Conservation (phyloP, 2,797 vertebrate genomes). For the Argya squamiceps region DNA sequence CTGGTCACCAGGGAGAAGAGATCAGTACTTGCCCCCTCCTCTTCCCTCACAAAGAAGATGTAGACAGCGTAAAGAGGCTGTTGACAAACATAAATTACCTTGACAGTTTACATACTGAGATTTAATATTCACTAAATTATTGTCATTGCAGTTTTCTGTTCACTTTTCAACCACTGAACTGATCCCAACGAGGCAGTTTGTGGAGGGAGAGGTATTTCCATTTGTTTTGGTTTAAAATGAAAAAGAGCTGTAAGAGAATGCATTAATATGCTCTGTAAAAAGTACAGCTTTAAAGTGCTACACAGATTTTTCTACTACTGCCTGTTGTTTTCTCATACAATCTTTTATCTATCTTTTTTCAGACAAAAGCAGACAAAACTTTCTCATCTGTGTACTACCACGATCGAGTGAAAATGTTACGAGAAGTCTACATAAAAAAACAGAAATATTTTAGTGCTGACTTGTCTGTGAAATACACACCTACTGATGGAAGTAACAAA, state of each 20-base stretch:
- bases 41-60: not conserved
- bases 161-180: not conserved
- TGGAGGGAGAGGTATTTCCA: not conserved
- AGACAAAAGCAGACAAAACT: slow-evolving; percentile 84
- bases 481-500: slow-evolving; percentile 49
- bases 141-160: not conserved
- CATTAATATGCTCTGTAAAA: not conserved
- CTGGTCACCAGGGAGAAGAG: too few relatives aligned
- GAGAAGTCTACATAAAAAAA: slow-evolving; percentile 68
- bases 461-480: slow-evolving; percentile 79
- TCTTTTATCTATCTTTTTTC: not conserved
- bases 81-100: not conserved
- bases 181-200: not conserved
- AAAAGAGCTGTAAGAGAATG: not conserved
- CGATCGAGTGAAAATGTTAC: slow-evolving; percentile 70
- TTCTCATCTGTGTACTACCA: slow-evolving; percentile 81
- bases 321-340: not conserved
- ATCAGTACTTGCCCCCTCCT: not conserved
- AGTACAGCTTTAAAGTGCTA: not conserved
- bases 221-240: not conserved
- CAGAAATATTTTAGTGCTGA: not conserved
- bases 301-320: not conserved
- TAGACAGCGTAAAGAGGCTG: not conserved
- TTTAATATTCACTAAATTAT: not conserved
- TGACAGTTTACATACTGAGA: not conserved